Conservation (phyloP, 1,140 invertebrate species). For the Neelides sp. region DNA sequence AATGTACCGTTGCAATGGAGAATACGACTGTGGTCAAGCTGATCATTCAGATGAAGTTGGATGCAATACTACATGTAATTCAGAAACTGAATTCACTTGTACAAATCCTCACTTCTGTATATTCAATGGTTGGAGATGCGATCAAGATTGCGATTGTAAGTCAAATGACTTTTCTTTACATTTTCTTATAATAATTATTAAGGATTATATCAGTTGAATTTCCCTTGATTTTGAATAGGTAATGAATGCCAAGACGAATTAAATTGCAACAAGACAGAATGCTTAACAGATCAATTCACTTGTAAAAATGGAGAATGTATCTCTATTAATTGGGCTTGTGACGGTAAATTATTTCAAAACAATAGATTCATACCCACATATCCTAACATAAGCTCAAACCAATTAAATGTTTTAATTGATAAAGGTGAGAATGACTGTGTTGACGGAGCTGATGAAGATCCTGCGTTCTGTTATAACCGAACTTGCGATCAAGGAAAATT, state of each 20-base stretch:
- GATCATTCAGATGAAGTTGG: conserved; percentile 48
- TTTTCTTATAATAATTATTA: no score
- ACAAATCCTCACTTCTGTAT: conserved; percentile 45
- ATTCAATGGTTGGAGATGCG: conserved; percentile 45
- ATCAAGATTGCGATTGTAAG: conserved; percentile 47
- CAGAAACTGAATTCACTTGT: conserved; percentile 43
- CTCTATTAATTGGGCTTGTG: conserved; percentile 13
- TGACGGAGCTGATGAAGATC: conserved; percentile 46
- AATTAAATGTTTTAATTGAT: conserved; percentile 39
- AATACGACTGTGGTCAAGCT: conserved; percentile 44
- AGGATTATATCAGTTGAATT: not conserved
- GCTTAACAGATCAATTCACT: conserved; percentile 37
- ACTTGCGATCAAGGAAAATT: conserved; percentile 35
- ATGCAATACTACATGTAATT: conserved; percentile 41
- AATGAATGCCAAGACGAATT: conserved; percentile 46
- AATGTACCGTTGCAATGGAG: conserved; percentile 51
- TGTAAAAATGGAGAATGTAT: conserved; percentile 47
- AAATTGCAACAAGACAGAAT: conserved; percentile 40
- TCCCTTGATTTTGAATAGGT: conserved; percentile 28
- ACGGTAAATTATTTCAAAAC: conserved; percentile 11
- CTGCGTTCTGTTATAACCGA: conserved; percentile 33
- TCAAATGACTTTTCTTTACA: no score
- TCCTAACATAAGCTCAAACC: not conserved
- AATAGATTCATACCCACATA: no score
- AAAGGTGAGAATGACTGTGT: conserved; percentile 48